phyloP scores from a whole-genome alignment of 2,113 vertebrate species.

The human region GRCh38 chr16:51497001-51497500 shows the following conservation, averaged over 20 bases:
- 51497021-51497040: not conserved
- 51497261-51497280: not conserved
- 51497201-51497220: not conserved
- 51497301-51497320: not conserved
- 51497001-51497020: not conserved
- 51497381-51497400: not conserved
- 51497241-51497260: not conserved
- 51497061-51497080: not conserved
- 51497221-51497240: not conserved
- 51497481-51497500: too few species aligned
- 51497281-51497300: not conserved
- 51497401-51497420: too few species aligned
- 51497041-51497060: not conserved
- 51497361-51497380: too few species aligned
- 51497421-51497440: too few species aligned
- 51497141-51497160: not conserved
- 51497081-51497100: not conserved
- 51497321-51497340: not conserved
- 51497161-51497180: not conserved
- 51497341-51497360: not conserved
- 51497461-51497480: too few species aligned
- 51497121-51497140: not conserved
- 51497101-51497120: not conserved
- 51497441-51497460: too few species aligned
- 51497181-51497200: not conserved